Conservation (phyloP, 2,797 vertebrate genomes). For the Myiotriccus ornatus region DNA sequence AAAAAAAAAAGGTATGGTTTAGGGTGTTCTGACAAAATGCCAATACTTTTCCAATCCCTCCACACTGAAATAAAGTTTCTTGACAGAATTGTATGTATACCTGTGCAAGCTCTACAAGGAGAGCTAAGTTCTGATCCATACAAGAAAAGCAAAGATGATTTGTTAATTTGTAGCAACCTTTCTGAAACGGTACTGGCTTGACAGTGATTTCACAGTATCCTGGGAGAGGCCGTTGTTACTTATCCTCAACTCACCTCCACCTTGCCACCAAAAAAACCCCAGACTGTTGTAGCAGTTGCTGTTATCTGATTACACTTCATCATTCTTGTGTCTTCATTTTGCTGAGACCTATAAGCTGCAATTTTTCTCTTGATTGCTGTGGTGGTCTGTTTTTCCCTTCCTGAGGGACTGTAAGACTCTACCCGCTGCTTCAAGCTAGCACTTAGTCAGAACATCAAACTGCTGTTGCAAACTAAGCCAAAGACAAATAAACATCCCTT, state of each 20-base stretch:
- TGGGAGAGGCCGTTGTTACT: not conserved
- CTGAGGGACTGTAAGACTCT: not conserved
- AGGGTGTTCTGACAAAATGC: not conserved
- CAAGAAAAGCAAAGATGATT: not conserved
- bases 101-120: not conserved
- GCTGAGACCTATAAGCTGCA: not conserved
- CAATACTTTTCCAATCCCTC: not conserved
- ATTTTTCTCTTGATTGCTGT: not conserved
- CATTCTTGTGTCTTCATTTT: not conserved
- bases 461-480: not conserved
- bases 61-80: not conserved
- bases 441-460: not conserved
- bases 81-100: not conserved
- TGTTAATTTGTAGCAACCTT: not conserved
- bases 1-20: not conserved
- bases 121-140: not conserved
- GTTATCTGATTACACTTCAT: not conserved
- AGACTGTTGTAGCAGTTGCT: not conserved
- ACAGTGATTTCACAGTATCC: not conserved
- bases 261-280: not conserved
- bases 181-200: not conserved
- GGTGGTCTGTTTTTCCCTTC: not conserved
- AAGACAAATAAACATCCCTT: slow-evolving; percentile 25
- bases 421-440: not conserved
- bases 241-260: not conserved